Conservation (phyloP, 2,113 vertebrate species). For the Paratilapia polleni region DNA sequence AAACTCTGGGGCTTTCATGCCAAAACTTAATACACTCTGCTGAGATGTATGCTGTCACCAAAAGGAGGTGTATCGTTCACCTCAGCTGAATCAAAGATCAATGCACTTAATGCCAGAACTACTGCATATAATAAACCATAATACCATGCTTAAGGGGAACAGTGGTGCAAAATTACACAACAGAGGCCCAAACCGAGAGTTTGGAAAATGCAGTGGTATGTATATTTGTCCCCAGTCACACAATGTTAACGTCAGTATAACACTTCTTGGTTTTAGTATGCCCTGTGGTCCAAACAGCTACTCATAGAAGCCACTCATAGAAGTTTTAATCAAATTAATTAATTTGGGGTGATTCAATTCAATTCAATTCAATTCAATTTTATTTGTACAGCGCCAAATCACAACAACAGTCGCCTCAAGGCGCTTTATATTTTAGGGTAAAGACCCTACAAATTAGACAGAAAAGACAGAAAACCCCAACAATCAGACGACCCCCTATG, state of each 20-base stretch:
- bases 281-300: background rate
- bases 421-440: no score
- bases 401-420: no score
- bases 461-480: no score
- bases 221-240: background rate
- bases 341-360: background rate
- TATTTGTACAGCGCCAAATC: no score
- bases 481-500: no score
- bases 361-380: no score
- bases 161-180: background rate
- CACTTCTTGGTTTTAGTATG: fast-evolving
- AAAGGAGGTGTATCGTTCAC: background rate
- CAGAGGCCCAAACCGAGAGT: background rate
- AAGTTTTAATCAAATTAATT: background rate
- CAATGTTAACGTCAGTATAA: background rate
- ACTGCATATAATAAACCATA: fast-evolving
- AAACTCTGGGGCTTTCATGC: fast-evolving
- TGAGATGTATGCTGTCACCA: background rate
- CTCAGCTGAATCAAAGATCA: background rate
- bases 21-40: background rate
- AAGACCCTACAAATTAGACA: no score
- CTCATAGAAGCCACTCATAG: background rate
- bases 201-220: background rate
- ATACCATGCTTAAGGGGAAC: background rate
- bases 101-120: background rate